phyloP scores from a whole-genome alignment of 2,113 vertebrate species.

The Mustela nigripes region DNA sequence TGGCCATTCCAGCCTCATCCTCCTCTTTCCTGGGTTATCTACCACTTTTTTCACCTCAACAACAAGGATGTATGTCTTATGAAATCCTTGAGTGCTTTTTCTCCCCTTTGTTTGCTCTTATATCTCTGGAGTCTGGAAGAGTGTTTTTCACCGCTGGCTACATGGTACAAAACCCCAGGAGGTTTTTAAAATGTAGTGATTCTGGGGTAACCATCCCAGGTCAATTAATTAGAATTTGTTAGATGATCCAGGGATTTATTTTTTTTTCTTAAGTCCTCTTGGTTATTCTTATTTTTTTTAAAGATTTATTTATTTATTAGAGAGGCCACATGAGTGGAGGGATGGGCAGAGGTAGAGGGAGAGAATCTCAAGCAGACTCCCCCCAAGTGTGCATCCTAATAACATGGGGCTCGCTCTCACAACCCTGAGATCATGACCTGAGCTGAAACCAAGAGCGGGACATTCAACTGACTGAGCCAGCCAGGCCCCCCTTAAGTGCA shows the following conservation, averaged over 20 bases:
- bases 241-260: background rate
- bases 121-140: background rate
- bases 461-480: background rate
- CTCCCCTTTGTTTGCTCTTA: background rate
- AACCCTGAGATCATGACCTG: background rate
- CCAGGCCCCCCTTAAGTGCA: background rate
- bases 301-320: background rate
- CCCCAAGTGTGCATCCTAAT: background rate
- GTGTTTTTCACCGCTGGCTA: background rate
- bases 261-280: conserved; percentile 5
- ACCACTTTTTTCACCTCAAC: background rate
- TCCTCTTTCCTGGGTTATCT: background rate
- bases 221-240: conserved; percentile 42
- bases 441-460: background rate
- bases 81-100: background rate
- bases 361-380: background rate
- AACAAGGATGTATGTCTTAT: background rate
- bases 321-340: background rate
- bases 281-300: no score
- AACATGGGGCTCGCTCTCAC: background rate
- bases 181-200: background rate
- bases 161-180: background rate
- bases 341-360: background rate
- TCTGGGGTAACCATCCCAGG: background rate
- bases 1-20: background rate